Conservation (phyloP, 2,797 vertebrate species). For the Gymnocypris eckloni region DNA sequence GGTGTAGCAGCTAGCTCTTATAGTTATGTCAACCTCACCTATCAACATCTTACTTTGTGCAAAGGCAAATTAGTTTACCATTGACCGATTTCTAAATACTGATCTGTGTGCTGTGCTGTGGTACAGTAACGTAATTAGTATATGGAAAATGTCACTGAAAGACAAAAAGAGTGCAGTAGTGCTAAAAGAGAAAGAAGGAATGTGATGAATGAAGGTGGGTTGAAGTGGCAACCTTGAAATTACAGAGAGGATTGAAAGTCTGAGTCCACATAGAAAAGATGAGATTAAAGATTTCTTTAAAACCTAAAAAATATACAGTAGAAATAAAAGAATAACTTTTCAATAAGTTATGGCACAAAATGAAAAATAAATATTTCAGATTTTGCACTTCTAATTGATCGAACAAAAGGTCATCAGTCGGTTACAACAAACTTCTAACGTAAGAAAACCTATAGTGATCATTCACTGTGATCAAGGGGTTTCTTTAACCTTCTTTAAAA, state of each 20-base stretch:
- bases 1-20: not conserved
- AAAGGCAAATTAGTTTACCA: slow-evolving; percentile 38
- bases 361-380: not conserved
- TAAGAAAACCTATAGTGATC: not conserved
- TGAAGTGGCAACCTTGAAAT: slow-evolving; percentile 30
- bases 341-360: not conserved
- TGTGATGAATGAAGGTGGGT: slow-evolving; percentile 5
- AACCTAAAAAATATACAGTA: not conserved
- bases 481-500: not conserved
- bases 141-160: slow-evolving; percentile 34
- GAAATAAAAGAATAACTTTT: not conserved
- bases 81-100: slow-evolving; percentile 34
- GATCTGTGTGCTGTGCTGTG: slow-evolving; percentile 34
- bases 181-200: slow-evolving; percentile 7
- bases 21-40: slow-evolving; percentile 20
- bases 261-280: slow-evolving; percentile 2
- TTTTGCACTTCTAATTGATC: not conserved
- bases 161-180: slow-evolving; percentile 30
- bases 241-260: not conserved
- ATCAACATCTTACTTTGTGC: slow-evolving; percentile 33
- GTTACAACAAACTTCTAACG: not conserved
- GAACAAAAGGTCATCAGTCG: not conserved
- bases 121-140: slow-evolving; percentile 38
- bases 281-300: not conserved
- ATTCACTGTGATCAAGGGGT: not conserved